These are phyloP conservation scores for Leucoptera coffeella DNA, from an alignment of 2,888 invertebrate species.

Conservation along the genomic window DNA sequence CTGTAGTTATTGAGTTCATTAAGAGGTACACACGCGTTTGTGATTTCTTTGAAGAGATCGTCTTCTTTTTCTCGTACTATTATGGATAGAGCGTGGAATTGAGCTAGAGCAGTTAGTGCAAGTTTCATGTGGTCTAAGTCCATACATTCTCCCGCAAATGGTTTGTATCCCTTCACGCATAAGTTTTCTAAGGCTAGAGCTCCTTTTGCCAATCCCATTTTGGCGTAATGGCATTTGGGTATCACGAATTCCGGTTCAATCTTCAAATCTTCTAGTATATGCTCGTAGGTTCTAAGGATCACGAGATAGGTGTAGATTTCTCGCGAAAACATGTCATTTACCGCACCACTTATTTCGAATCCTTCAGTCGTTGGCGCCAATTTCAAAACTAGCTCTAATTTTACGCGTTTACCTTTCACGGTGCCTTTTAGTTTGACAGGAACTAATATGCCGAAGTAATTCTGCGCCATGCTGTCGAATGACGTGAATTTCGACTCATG, in stretches of 20 bases:
- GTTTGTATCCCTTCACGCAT: too few species aligned
- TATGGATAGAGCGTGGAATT: slow-evolving; percentile 30
- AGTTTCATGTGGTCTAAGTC: too few species aligned
- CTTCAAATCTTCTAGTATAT: slow-evolving; percentile 12
- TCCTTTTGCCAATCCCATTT: slow-evolving; percentile 24
- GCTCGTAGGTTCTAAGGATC: slow-evolving; percentile 16
- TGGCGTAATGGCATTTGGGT: slow-evolving; percentile 22
- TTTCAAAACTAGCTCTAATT: slow-evolving; percentile 22
- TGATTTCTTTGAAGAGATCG: too few species aligned
- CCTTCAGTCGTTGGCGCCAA: slow-evolving; percentile 31
- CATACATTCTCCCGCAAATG: too few species aligned
- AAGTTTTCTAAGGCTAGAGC: slow-evolving; percentile 20
- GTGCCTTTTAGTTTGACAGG: slow-evolving; percentile 18
- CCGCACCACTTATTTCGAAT: slow-evolving; percentile 30
- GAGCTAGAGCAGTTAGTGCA: slow-evolving; percentile 22
- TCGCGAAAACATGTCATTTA: slow-evolving; percentile 24
- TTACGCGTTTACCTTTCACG: slow-evolving; percentile 9
- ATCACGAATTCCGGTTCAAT: slow-evolving; percentile 11
- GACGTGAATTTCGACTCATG: too few species aligned
- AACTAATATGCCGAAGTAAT: slow-evolving; percentile 32
- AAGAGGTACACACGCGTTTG: too few species aligned
- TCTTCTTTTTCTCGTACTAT: too few species aligned
- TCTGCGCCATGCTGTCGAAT: slow-evolving; percentile 22
- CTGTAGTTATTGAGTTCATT: too few species aligned
- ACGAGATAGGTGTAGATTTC: slow-evolving; percentile 29